Percentiles rank a stretch among this genome's conserved stretches.
Evolutionary conservation across 1,140 invertebrate genomes (phyloP).

Genomic region (Cataglyphis hispanica): DNA sequence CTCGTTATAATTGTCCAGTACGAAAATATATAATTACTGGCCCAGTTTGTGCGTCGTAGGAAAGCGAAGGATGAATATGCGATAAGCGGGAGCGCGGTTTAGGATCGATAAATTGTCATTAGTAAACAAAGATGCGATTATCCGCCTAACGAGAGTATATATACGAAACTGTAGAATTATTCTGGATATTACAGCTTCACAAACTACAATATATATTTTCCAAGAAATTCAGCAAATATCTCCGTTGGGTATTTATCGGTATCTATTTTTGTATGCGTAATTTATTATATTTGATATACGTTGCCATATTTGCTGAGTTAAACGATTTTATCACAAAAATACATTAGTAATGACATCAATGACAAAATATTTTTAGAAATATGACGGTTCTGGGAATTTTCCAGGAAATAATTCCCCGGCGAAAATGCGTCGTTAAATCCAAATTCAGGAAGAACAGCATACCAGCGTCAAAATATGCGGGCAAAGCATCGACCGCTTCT

Average conservation of each 20-base stretch:
- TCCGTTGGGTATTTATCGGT: not conserved
- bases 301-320: not conserved
- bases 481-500: not conserved
- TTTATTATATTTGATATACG: not conserved
- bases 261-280: not conserved
- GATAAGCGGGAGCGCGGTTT: not conserved
- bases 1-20: not conserved
- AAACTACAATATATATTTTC: not conserved
- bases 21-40: conserved; percentile 1
- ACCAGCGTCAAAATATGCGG: not conserved
- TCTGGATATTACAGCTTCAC: not conserved
- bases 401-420: not conserved
- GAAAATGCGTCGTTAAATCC: conserved; percentile 3
- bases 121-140: conserved; percentile 35
- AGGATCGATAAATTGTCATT: conserved; percentile 46
- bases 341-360: not conserved
- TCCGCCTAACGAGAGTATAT: not conserved
- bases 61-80: conserved; percentile 60
- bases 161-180: not conserved
- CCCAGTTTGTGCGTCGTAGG: conserved; percentile 12
- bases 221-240: not conserved
- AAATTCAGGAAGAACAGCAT: not conserved
- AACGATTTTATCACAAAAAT: not conserved
- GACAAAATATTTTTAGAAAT: not conserved
- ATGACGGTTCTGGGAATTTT: not conserved